Evolutionary conservation across 1,140 invertebrate species (phyloP), one percentile per base, ranked within the genome.

Genomic region (Dysdera silvatica): DNA sequence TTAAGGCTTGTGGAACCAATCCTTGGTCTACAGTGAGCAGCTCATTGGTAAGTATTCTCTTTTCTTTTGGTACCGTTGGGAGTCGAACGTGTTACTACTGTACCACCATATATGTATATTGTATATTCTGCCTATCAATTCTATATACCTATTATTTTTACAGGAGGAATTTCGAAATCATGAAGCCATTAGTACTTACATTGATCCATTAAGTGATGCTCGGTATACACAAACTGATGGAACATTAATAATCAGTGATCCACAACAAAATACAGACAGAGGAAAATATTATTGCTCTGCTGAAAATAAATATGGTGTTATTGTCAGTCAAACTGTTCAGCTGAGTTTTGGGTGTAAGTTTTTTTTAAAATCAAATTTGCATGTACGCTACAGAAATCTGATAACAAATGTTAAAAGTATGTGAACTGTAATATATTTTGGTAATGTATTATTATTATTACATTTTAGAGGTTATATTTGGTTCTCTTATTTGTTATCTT

Each of bases 281-380:
- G 89, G 91, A 16, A 84, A 84, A 24, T 97, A 95, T 77, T 89
- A 95, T 72, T 98, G 95, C 71, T 86, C 86, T 68, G 93, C 92
- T 6, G 80, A 81, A 14, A 98, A 98, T 76, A 82, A 84, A 70
- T 95, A 84, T 81, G 95, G 95, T 16, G 85, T 84, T 1, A 87
- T 97, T 48, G 81, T 90, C 8, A 95, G 92, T 5, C 87, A 91
- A 74, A 91, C 85, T 72, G 89, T 93, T 0, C 80, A 86, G 64
- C 72, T 98, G 0, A 86, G 87, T 26, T 96, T 95, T 81, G 92
- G 91, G 24, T 93, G 76, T 77, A 67, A 73, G 75, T 65, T 53
- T 71, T 12, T 28, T 41, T 16, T 8, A 26, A n/a, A 32, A 26
- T 12, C 7, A 48, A 20, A 33, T 47, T 29, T 33, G 6, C 20